Percentiles rank a stretch among this genome's conserved stretches.
Conservation (phyloP, 2,888 invertebrate genomes). For the Catotricha subobsoleta region DNA sequence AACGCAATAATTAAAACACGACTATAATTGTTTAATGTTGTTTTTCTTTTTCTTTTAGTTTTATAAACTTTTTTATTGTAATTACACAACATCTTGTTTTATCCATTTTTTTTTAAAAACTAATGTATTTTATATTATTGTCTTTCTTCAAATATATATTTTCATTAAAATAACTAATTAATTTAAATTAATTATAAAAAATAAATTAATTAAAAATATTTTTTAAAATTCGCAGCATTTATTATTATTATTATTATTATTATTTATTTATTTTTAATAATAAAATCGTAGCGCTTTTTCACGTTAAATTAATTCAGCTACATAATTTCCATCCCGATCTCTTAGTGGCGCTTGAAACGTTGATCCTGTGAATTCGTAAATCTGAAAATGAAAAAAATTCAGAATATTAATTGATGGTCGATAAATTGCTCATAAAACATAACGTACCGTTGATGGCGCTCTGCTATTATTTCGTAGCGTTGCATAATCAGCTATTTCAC, state of each 20-base stretch:
- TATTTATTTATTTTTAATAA: neutral
- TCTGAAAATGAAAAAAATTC: neutral
- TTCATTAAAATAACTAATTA: neutral
- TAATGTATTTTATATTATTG: neutral
- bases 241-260: neutral
- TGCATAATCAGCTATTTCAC: conserved; percentile 29
- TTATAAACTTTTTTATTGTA: neutral
- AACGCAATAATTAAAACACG: too few species aligned
- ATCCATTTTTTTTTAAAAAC: neutral
- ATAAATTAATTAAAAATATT: too few species aligned
- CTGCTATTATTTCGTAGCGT: conserved; percentile 24
- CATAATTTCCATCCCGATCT: conserved; percentile 25
- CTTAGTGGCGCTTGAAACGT: conserved; percentile 51
- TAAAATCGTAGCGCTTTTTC: conserved; percentile 1
- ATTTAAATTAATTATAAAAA: too few species aligned
- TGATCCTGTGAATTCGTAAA: conserved; percentile 37
- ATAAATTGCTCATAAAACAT: neutral
- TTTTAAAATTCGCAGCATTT: neutral
- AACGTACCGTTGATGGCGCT: conserved; percentile 21
- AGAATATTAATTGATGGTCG: too few species aligned
- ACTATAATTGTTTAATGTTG: too few species aligned
- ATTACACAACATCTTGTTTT: neutral
- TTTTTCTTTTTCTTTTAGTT: too few species aligned
- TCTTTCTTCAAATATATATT: neutral
- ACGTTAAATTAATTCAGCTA: conserved; percentile 27